Conservation (phyloP, 1,140 invertebrate species). For the Colletes gigas region DNA sequence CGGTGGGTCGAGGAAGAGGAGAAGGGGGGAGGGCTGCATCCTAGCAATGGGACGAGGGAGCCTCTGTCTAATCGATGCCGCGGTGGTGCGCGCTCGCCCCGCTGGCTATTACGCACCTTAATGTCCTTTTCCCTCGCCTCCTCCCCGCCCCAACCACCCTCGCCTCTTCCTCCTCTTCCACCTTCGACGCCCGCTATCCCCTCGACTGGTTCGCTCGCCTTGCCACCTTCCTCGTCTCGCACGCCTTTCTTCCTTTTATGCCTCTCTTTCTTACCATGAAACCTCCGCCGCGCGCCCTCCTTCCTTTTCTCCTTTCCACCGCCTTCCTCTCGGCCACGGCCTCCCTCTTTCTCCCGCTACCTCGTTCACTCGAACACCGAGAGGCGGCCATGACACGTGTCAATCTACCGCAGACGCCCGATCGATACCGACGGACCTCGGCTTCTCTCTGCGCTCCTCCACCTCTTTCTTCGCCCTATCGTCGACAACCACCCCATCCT, state of each 20-base stretch:
- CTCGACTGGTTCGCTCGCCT: slow-evolving; percentile 49
- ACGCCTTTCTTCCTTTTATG: slow-evolving; percentile 55
- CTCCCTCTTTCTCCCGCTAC: slow-evolving; percentile 59
- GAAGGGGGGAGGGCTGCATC: slow-evolving; percentile 66
- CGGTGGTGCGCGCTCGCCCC: slow-evolving; percentile 79
- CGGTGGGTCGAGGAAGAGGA: slow-evolving; percentile 53
- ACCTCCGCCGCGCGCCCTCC: not conserved
- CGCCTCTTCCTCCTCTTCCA: slow-evolving; percentile 65
- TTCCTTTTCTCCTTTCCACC: slow-evolving; percentile 39
- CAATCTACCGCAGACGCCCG: slow-evolving; percentile 81
- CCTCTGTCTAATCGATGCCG: slow-evolving; percentile 81
- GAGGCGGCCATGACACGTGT: slow-evolving; percentile 81
- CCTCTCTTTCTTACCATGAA: slow-evolving; percentile 33
- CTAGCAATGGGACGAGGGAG: slow-evolving; percentile 73
- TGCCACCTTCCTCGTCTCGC: slow-evolving; percentile 58
- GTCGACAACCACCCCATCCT: slow-evolving; percentile 59
- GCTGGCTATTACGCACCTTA: slow-evolving; percentile 82
- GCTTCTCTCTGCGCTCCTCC: slow-evolving; percentile 67
- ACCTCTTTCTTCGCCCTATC: slow-evolving; percentile 63
- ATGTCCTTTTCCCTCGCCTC: slow-evolving; percentile 76
- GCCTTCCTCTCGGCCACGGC: slow-evolving; percentile 45
- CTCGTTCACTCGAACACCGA: slow-evolving; percentile 61
- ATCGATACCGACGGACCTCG: slow-evolving; percentile 80
- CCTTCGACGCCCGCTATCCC: slow-evolving; percentile 61
- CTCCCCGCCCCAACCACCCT: slow-evolving; percentile 58